phyloP scores from a whole-genome alignment of 92 coral and sea anemone species.

The Porites cylindrica region DNA sequence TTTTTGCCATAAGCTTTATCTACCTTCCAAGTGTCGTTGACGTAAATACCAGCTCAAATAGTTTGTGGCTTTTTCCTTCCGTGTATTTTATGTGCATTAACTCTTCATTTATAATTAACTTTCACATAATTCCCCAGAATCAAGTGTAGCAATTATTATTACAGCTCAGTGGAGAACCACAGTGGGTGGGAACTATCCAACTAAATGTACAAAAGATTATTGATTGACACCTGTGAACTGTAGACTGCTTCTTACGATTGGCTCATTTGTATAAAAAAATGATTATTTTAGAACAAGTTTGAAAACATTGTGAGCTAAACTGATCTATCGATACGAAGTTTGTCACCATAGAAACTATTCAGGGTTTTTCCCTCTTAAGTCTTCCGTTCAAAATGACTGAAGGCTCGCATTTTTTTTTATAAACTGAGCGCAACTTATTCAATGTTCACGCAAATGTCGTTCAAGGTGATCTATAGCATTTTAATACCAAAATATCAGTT shows the following conservation, averaged over 20 bases:
- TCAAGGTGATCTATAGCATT: background rate
- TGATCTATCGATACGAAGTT: background rate
- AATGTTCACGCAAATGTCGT: background rate
- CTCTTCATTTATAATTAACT: background rate
- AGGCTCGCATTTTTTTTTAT: slow-evolving; percentile 45
- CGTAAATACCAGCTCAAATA: background rate
- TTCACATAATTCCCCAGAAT: background rate
- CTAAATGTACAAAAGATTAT: background rate
- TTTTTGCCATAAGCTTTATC: slow-evolving; percentile 4
- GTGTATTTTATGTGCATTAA: background rate
- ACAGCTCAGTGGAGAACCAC: background rate
- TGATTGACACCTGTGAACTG: slow-evolving; percentile 21
- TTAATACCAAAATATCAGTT: background rate
- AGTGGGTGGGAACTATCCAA: background rate
- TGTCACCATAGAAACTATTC: slow-evolving; percentile 18
- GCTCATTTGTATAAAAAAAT: slow-evolving; percentile 5
- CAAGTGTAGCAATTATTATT: background rate
- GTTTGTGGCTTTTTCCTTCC: background rate
- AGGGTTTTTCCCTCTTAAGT: slow-evolving; percentile 56
- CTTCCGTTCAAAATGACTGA: slow-evolving; percentile 74
- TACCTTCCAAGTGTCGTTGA: background rate
- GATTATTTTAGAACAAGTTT: no score
- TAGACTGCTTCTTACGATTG: background rate
- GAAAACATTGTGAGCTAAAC: background rate
- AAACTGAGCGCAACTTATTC: background rate